A percentile compares a stretch with the other conserved stretches of the same genome.
These are phyloP conservation scores for Chionoecetes opilio DNA, from an alignment of 1,140 invertebrate species.

Conservation along the genomic window DNA sequence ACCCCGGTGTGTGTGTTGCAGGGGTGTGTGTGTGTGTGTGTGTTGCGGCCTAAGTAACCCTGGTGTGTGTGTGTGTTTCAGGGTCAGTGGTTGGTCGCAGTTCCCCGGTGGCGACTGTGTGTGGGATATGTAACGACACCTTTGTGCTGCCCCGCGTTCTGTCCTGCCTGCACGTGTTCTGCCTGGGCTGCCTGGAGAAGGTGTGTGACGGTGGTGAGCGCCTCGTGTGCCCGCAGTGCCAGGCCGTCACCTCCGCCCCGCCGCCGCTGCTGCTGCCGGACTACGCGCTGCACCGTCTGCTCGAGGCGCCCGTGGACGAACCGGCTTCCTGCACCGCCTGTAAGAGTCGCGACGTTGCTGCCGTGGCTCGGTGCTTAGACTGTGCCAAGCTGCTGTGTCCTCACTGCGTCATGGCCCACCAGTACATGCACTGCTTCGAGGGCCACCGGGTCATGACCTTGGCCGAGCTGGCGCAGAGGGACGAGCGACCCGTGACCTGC, in stretches of 20 bases:
- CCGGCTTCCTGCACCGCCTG: conserved; percentile 85
- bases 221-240: conserved; percentile 88
- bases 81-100: conserved; percentile 78
- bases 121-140: conserved; percentile 79
- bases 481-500: conserved; percentile 85
- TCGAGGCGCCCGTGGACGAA: conserved; percentile 80
- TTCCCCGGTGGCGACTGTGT: conserved; percentile 74
- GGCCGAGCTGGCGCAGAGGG: conserved; percentile 91
- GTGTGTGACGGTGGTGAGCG: conserved; percentile 89
- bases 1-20: too few relatives aligned
- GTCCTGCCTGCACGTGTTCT: conserved; percentile 96
- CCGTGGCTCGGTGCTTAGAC: conserved; percentile 91
- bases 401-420: conserved; percentile 98
- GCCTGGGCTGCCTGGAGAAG: conserved; percentile 93
- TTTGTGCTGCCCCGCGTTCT: conserved; percentile 89
- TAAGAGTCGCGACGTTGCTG: conserved; percentile 85
- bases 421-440: conserved; percentile 99
- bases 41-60: background rate
- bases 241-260: conserved; percentile 74
- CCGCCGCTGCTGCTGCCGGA: conserved; percentile 74
- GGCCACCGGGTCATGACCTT: conserved; percentile 95
- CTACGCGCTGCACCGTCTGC: conserved; percentile 78
- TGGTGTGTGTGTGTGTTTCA: conserved; percentile 52
- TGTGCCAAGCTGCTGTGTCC: conserved; percentile 97
- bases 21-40: background rate